A percentile compares a stretch with the other conserved stretches of the same genome.
Conservation (phyloP, 1,140 invertebrate genomes). For the Branchinecta lindahli region DNA sequence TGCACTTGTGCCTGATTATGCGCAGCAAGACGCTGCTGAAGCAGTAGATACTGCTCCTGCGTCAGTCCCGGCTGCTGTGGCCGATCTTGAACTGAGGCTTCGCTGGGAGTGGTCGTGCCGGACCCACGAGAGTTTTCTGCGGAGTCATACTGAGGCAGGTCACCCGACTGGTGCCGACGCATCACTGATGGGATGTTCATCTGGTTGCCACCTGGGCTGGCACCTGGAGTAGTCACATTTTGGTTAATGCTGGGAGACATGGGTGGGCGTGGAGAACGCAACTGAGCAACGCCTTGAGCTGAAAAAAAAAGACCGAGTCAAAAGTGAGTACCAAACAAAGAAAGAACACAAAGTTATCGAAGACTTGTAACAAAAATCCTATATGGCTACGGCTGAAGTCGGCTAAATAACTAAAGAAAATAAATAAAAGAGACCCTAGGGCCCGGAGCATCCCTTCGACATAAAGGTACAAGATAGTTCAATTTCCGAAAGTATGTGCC, state of each 20-base stretch:
- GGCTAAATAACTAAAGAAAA: too few species aligned
- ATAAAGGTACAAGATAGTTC: too few species aligned
- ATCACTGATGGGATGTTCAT: neutral
- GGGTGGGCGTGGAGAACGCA: conserved; percentile 33
- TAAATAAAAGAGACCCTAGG: too few species aligned
- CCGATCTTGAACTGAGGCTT: neutral
- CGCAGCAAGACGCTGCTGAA: neutral
- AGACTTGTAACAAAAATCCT: too few species aligned
- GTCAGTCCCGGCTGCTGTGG: neutral
- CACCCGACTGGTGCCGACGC: neutral
- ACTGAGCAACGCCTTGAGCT: conserved; percentile 12
- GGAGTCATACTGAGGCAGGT: neutral
- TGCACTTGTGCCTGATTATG: neutral
- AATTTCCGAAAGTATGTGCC: too few species aligned
- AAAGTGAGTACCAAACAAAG: too few species aligned
- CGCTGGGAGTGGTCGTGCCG: neutral
- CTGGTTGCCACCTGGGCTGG: neutral
- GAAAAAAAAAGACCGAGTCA: neutral
- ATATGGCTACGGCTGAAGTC: too few species aligned
- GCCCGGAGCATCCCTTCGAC: too few species aligned
- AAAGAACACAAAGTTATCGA: too few species aligned
- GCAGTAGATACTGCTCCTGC: neutral
- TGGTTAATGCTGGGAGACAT: conserved; percentile 34
- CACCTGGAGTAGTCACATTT: neutral
- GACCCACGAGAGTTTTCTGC: neutral